Conservation (phyloP, 2,113 vertebrate species). For the Galemys pyrenaicus region DNA sequence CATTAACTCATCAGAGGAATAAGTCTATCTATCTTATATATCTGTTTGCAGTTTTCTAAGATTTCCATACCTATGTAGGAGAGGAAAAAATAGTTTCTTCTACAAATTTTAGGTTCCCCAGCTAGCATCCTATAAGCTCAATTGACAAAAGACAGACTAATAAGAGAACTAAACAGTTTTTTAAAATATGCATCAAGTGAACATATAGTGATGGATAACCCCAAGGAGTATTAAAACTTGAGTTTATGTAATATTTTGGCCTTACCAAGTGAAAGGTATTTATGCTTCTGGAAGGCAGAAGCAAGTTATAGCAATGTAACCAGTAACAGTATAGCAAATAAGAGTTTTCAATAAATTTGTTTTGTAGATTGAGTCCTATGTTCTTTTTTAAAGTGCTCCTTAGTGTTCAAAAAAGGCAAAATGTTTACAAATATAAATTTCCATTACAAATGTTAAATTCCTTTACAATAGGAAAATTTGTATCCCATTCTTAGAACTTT, state of each 20-base stretch:
- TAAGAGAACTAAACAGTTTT: neutral
- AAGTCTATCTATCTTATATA: neutral
- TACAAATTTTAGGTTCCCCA: neutral
- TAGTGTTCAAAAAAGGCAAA: neutral
- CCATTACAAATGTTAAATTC: neutral
- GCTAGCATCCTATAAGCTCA: neutral
- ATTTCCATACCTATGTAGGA: neutral
- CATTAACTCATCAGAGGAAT: neutral
- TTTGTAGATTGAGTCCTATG: neutral
- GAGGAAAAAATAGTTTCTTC: neutral
- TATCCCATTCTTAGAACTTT: neutral
- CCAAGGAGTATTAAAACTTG: neutral
- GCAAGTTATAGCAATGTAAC: neutral
- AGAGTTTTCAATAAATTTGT: neutral
- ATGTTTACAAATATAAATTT: neutral
- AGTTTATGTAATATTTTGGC: neutral
- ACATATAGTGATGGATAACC: neutral
- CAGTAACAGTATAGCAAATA: neutral
- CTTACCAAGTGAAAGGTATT: neutral
- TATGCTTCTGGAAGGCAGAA: neutral
- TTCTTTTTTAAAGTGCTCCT: neutral
- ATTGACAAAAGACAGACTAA: neutral
- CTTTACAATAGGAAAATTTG: neutral
- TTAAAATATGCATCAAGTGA: neutral
- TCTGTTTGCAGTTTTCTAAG: neutral